Conservation (phyloP, 2,888 invertebrate species). For the Agrochola lota region DNA sequence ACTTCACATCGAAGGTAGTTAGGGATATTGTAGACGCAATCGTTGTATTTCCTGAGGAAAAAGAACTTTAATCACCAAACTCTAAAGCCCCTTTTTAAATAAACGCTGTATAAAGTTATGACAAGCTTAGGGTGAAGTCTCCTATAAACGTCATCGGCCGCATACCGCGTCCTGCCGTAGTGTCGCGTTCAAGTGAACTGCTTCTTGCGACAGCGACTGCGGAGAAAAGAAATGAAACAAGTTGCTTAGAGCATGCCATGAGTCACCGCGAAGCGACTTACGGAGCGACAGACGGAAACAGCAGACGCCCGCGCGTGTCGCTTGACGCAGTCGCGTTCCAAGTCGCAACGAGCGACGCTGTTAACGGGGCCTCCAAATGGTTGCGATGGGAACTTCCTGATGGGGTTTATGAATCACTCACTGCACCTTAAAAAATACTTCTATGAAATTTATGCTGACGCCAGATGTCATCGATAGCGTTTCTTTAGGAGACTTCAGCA, state of each 20-base stretch:
- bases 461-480: neutral
- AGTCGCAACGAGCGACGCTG: neutral
- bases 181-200: neutral
- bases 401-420: neutral
- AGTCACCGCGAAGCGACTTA: neutral
- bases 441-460: neutral
- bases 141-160: neutral
- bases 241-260: neutral
- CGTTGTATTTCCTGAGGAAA: neutral
- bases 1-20: neutral
- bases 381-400: neutral
- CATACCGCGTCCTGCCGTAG: neutral
- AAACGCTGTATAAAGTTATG: neutral
- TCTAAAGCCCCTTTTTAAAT: neutral
- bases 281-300: neutral
- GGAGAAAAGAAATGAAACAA: neutral
- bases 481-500: neutral
- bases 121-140: neutral
- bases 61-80: conserved; percentile 30
- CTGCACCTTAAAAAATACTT: neutral
- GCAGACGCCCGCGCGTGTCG: neutral
- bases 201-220: neutral
- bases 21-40: conserved; percentile 20
- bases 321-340: neutral
- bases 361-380: neutral